Conservation (phyloP, 1,140 invertebrate species). For the Meloidogyne chitwoodi region DNA sequence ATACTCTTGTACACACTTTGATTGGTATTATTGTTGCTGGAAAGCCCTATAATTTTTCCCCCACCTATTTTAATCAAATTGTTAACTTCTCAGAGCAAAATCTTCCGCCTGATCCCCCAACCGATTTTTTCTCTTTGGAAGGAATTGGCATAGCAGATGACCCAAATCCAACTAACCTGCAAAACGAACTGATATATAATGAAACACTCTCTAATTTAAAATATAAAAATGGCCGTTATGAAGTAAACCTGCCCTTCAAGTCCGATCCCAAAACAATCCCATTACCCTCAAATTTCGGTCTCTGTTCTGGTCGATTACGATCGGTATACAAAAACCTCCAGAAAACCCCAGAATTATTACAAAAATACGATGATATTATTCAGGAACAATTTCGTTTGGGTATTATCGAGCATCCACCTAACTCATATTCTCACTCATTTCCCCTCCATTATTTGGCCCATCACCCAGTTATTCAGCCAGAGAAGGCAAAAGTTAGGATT, state of each 20-base stretch:
- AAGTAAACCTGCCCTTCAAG: not conserved
- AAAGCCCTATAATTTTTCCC: not conserved
- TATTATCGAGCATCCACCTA: not conserved
- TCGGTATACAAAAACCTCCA: not conserved
- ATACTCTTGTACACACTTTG: not conserved
- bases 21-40: not conserved
- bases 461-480: not conserved
- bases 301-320: not conserved
- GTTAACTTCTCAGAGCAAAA: not conserved
- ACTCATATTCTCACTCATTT: not conserved
- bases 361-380: not conserved
- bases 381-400: not conserved
- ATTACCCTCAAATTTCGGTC: not conserved
- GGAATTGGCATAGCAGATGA: not conserved
- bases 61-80: not conserved
- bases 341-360: not conserved
- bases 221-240: not conserved
- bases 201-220: not conserved
- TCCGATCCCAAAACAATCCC: not conserved
- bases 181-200: not conserved
- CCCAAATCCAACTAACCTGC: too few relatives aligned
- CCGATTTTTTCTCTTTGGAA: not conserved
- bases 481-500: conserved; percentile 2
- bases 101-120: not conserved
- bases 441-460: conserved; percentile 1